phyloP scores from a whole-genome alignment of 2,888 invertebrate genomes.

The Drosophila barbarae region DNA sequence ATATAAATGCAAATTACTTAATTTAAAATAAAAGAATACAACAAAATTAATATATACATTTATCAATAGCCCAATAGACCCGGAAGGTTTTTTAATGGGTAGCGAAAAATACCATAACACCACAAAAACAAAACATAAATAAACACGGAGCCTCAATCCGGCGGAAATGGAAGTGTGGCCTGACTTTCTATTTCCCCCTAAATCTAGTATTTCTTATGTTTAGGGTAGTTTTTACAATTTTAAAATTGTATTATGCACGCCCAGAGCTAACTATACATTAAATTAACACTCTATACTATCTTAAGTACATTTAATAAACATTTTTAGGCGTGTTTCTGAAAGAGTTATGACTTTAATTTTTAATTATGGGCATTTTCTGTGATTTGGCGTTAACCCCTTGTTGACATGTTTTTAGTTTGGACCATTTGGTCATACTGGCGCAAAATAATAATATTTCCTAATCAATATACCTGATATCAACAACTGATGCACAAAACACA shows the following conservation, averaged over 20 bases:
- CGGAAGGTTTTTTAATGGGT: not conserved
- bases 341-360: too few species aligned
- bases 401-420: constrained; percentile 47
- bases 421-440: constrained; percentile 56
- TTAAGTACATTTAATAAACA: too few species aligned
- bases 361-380: not conserved
- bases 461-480: constrained; percentile 40
- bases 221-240: not conserved
- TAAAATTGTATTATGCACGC: not conserved
- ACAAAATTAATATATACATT: too few species aligned
- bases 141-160: constrained; percentile 4
- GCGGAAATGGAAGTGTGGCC: constrained; percentile 9
- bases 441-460: constrained; percentile 49
- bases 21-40: too few species aligned
- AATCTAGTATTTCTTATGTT: not conserved
- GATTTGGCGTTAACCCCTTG: constrained; percentile 12
- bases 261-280: not conserved
- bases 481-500: constrained; percentile 57
- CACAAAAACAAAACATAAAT: constrained; percentile 15
- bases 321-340: fast-evolving
- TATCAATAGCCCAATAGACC: not conserved
- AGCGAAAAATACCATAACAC: constrained; percentile 4
- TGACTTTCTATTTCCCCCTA: too few species aligned
- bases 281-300: too few species aligned
- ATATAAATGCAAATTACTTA: too few species aligned